Conservation (phyloP, 2,797 vertebrate genomes). For the Lates japonicus region DNA sequence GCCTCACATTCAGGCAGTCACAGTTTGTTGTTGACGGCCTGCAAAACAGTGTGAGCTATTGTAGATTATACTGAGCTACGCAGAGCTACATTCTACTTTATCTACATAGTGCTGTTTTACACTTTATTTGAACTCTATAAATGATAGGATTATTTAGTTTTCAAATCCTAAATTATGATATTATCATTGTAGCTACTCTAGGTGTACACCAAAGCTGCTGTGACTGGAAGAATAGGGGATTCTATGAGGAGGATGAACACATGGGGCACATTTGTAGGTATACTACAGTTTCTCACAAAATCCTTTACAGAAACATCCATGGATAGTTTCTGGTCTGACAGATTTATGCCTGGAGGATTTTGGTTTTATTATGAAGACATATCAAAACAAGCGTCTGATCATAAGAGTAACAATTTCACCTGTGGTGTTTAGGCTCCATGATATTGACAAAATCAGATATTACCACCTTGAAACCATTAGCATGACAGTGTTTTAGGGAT, state of each 20-base stretch:
- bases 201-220: background rate
- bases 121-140: background rate
- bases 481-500: constrained; percentile 20
- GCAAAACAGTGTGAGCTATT: background rate
- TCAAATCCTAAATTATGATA: background rate
- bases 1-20: background rate
- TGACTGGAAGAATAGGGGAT: background rate
- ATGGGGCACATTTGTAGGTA: background rate
- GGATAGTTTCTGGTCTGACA: background rate
- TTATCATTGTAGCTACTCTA: background rate
- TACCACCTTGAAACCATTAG: constrained; percentile 15
- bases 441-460: constrained; percentile 5
- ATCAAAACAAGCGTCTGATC: constrained; percentile 7
- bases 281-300: background rate
- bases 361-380: background rate
- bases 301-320: background rate
- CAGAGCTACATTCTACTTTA: background rate
- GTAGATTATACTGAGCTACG: background rate
- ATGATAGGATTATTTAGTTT: background rate
- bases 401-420: constrained; percentile 3
- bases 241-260: background rate
- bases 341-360: background rate
- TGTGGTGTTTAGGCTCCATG: background rate
- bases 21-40: background rate
- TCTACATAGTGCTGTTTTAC: background rate